Percentiles rank a stretch among this genome's conserved stretches.
phyloP scores from a whole-genome alignment of 2,113 vertebrate genomes.

The Bubalus kerabau region DNA sequence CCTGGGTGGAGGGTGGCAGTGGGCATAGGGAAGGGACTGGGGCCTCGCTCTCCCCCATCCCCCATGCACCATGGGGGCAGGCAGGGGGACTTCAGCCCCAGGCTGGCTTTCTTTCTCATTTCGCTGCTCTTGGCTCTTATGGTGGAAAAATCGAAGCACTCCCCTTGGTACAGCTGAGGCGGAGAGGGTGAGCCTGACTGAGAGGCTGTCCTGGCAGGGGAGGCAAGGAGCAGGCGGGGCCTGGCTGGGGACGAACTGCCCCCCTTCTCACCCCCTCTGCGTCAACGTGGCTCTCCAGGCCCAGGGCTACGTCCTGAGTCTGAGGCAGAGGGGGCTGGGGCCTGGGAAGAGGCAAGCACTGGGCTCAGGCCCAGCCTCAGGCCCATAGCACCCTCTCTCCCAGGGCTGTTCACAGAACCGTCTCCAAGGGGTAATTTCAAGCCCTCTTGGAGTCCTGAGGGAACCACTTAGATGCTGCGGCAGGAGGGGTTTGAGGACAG shows the following conservation, averaged over 20 bases:
- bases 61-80: neutral
- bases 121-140: constrained; percentile 75
- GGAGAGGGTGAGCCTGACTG: constrained; percentile 54
- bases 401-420: neutral
- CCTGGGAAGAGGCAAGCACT: neutral
- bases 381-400: neutral
- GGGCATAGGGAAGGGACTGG: neutral
- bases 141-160: constrained; percentile 79
- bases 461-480: neutral
- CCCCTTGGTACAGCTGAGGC: constrained; percentile 38
- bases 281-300: constrained; percentile 58
- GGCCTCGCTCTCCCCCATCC: neutral
- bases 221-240: constrained; percentile 11
- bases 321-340: neutral
- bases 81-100: neutral
- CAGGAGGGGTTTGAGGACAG: neutral
- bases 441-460: neutral
- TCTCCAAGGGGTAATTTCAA: neutral
- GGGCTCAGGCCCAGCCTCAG: neutral
- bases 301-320: neutral
- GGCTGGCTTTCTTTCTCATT: constrained; percentile 77
- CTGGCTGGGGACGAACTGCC: neutral
- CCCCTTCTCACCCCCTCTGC: neutral
- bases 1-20: neutral
- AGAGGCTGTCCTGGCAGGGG: constrained; percentile 44